phyloP scores from a whole-genome alignment of 2,113 vertebrate genomes.

The human (Homo sapiens) region DNA sequence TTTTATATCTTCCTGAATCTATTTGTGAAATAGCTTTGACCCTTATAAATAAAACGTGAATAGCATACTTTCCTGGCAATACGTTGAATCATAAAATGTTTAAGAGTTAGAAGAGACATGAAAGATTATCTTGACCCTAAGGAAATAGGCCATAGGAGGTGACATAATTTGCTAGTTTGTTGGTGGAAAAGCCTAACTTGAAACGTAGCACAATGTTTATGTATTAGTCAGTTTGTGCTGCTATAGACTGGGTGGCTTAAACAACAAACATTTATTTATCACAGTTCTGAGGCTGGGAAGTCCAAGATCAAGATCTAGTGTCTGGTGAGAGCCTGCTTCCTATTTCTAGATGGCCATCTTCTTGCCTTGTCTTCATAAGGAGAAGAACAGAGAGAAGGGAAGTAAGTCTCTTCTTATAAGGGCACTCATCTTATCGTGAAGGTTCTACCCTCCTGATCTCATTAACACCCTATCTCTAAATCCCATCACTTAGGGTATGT shows the following conservation, averaged over 20 bases:
- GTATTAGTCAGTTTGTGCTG: background rate
- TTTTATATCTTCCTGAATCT: constrained; percentile 33
- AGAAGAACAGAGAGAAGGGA: background rate
- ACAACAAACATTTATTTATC: background rate
- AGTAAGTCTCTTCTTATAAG: background rate
- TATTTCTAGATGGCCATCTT: background rate
- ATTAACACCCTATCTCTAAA: background rate
- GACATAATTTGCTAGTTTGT: background rate
- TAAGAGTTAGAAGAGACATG: background rate
- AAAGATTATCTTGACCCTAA: background rate
- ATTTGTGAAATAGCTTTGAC: background rate
- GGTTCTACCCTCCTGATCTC: background rate
- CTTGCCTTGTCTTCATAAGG: background rate
- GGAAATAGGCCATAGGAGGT: background rate
- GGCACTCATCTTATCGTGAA: background rate
- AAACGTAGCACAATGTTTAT: background rate
- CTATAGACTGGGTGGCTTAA: background rate
- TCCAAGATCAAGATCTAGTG: background rate
- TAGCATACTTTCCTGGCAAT: background rate
- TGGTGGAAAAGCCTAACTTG: background rate
- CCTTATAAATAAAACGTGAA: background rate
- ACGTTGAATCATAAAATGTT: background rate
- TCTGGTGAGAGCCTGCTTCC: background rate
- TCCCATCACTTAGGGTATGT: background rate
- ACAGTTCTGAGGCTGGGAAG: background rate